Percentiles rank a stretch among this genome's conserved stretches.
Conservation (phyloP, 2,797 vertebrate species). For the Gymnodraco acuticeps region DNA sequence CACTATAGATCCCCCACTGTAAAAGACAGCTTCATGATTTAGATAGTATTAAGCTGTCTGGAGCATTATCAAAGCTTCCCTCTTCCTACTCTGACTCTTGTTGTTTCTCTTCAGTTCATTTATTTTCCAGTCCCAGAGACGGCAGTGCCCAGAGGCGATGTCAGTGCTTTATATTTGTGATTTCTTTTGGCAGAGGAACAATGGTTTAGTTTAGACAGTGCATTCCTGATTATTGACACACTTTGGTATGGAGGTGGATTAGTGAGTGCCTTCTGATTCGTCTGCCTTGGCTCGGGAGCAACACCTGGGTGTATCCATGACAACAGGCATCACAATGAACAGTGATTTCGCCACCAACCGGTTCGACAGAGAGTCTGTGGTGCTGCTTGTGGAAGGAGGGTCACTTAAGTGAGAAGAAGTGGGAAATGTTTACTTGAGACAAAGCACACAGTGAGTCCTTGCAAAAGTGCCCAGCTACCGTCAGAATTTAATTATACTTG, state of each 20-base stretch:
- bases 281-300: conserved; percentile 62
- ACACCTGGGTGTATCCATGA: conserved; percentile 85
- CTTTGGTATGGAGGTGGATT: conserved; percentile 79
- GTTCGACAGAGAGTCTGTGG: conserved; percentile 86
- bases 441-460: background rate
- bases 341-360: conserved; percentile 84
- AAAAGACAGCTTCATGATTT: conserved; percentile 56
- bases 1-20: conserved; percentile 46
- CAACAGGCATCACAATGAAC: conserved; percentile 80
- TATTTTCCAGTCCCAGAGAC: conserved; percentile 60
- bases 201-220: conserved; percentile 76
- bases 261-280: conserved; percentile 69
- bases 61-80: conserved; percentile 68
- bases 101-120: conserved; percentile 59
- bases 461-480: background rate
- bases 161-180: conserved; percentile 68
- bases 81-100: conserved; percentile 51
- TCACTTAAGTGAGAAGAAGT: conserved; percentile 35
- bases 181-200: conserved; percentile 80
- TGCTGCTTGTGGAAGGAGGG: conserved; percentile 62
- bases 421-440: conserved; percentile 44
- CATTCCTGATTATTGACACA: conserved; percentile 78
- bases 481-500: background rate
- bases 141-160: conserved; percentile 57
- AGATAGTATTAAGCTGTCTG: conserved; percentile 67